Conservation (phyloP, 2,888 invertebrate genomes). For the Aleiodes alternator region DNA sequence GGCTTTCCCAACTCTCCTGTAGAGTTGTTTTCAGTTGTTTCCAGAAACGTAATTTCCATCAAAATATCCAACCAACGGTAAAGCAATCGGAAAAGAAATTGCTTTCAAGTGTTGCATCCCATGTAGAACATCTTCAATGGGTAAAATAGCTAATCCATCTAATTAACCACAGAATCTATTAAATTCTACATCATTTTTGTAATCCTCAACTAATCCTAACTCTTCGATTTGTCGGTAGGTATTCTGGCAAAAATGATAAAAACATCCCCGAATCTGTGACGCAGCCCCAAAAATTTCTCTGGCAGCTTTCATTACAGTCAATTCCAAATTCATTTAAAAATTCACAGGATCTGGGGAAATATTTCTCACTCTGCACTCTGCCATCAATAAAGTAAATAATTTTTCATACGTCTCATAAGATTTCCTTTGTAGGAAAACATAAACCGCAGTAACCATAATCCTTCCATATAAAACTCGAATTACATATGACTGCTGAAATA, state of each 20-base stretch:
- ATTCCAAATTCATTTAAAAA: conserved; percentile 25
- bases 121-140: not conserved
- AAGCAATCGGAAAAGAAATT: not conserved
- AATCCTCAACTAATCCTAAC: not conserved
- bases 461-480: conserved; percentile 38
- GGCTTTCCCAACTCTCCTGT: not conserved
- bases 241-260: conserved; percentile 13
- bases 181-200: not conserved
- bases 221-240: conserved; percentile 15
- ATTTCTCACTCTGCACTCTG: conserved; percentile 12
- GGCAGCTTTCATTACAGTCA: conserved; percentile 17
- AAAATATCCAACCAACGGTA: not conserved
- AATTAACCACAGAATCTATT: conserved; percentile 13
- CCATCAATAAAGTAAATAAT: not conserved
- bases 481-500: conserved; percentile 27
- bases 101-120: not conserved
- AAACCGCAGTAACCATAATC: conserved; percentile 17
- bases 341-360: not conserved
- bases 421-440: conserved; percentile 14
- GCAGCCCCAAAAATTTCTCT: not conserved
- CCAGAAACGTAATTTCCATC: not conserved
- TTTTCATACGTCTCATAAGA: conserved; percentile 13
- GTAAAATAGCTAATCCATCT: conserved; percentile 2
- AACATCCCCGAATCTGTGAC: not conserved
- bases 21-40: no score